Evolutionary conservation across 1,140 invertebrate genomes (phyloP), one percentile per base, ranked within the genome.

Genomic region (Ooceraea biroi): DNA sequence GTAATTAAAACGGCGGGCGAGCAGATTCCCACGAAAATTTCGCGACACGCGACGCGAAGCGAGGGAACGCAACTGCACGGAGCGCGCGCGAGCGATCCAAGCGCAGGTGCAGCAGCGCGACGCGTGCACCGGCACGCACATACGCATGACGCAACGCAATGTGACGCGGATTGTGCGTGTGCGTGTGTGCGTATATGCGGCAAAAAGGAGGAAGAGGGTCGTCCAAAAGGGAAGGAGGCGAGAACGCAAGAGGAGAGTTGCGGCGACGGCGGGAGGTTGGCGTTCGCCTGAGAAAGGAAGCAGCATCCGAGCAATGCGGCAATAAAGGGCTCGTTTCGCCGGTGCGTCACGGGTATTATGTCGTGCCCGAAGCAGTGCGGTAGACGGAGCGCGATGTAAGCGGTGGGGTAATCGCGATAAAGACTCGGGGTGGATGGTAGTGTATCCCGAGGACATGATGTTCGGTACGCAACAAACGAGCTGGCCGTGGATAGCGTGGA

Each of bases 281-380:
- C 30, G 83, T 82, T 90, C 88, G 90, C 92, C 92, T 92, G 92
- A 93, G 92, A 93, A 93, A 93, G 92, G 91, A 93, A 92, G 92
- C 92, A 91, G 91, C 92, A 93, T 92, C 92, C 92, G 91, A 92
- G 90, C 92, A 90, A 87, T 86, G 88, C 88, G 88, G 92, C 91
- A 93, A 93, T 93, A 93, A 93, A 93, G 91, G 91, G 92, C 91
- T 91, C 91, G 92, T 92, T 93, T 91, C 86, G 91, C 82, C 89
- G 77, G 61, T 71, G 84, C 85, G 88, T 90, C 87, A 87, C 85
- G 85, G 83, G 87, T 85, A 88, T 88, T 83, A 82, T 85, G 89
- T 90, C 84, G 87, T 85, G 78, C 55, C 61, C 71, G 73, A 36
- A 57, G 41, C 36, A 82, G 27, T 48, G 69, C 76, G 69, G 76